phyloP scores from a whole-genome alignment of 2,113 vertebrate species.

The Barnardius zonarius region DNA sequence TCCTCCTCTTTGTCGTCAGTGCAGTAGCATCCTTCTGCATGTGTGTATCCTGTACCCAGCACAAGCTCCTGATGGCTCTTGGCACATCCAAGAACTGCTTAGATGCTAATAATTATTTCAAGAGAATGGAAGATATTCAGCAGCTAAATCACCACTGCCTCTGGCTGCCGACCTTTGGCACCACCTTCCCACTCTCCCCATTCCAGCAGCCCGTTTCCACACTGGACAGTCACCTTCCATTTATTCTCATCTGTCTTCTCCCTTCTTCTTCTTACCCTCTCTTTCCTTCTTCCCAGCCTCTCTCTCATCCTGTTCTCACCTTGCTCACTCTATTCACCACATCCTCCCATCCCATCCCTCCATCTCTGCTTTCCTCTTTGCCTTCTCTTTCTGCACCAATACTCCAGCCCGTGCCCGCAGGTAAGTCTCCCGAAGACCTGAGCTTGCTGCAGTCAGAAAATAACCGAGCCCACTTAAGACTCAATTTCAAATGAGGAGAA shows the following conservation, averaged over 20 bases:
- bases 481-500: background rate
- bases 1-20: background rate
- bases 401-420: accelerated
- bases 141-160: background rate
- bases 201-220: background rate
- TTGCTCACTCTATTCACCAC: background rate
- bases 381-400: background rate
- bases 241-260: background rate
- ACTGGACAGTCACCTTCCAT: background rate
- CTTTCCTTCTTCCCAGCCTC: background rate
- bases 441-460: background rate
- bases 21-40: background rate
- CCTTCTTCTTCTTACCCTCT: background rate
- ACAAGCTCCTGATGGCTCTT: background rate
- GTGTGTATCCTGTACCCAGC: background rate
- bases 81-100: background rate
- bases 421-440: background rate
- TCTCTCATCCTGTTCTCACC: background rate
- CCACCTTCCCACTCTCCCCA: background rate
- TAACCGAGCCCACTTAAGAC: background rate
- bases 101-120: background rate
- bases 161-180: background rate
- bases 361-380: background rate
- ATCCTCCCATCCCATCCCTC: background rate
- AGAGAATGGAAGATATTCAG: background rate